Evolutionary conservation across 2,113 vertebrate species (phyloP).

Genomic region (Leuciscus idus): DNA sequence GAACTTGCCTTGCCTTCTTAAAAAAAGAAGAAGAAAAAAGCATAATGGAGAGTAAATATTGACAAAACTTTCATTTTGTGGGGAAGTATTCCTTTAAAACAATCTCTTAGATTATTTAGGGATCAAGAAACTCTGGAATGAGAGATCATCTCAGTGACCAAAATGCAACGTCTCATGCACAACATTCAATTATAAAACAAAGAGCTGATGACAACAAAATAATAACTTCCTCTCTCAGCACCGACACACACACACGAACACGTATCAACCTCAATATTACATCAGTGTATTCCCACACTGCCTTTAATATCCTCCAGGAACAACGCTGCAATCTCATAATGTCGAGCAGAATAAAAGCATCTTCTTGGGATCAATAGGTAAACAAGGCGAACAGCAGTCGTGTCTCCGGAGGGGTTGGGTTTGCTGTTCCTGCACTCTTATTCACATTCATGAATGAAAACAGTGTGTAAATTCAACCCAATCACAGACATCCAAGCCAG

Average conservation of each 20-base stretch:
- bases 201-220: not conserved
- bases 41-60: not conserved
- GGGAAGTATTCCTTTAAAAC: not conserved
- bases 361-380: constrained; percentile 34
- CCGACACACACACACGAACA: not conserved
- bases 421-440: not conserved
- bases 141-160: not conserved
- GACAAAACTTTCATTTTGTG: not conserved
- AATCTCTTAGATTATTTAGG: not conserved
- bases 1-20: too few relatives aligned
- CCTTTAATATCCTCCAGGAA: constrained; percentile 24
- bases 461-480: not conserved
- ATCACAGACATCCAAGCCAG: not conserved
- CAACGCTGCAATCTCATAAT: not conserved
- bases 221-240: not conserved
- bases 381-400: constrained; percentile 56
- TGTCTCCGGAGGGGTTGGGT: constrained; percentile 40
- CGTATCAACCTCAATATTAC: not conserved
- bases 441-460: constrained; percentile 22
- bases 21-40: too few relatives aligned
- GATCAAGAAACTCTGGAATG: not conserved
- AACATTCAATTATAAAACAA: not conserved
- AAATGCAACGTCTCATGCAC: not conserved
- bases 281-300: constrained; percentile 10
- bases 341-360: constrained; percentile 24